These are phyloP conservation scores for Therioaphis trifolii DNA, from an alignment of 2,888 invertebrate genomes.

Conservation along the genomic window DNA sequence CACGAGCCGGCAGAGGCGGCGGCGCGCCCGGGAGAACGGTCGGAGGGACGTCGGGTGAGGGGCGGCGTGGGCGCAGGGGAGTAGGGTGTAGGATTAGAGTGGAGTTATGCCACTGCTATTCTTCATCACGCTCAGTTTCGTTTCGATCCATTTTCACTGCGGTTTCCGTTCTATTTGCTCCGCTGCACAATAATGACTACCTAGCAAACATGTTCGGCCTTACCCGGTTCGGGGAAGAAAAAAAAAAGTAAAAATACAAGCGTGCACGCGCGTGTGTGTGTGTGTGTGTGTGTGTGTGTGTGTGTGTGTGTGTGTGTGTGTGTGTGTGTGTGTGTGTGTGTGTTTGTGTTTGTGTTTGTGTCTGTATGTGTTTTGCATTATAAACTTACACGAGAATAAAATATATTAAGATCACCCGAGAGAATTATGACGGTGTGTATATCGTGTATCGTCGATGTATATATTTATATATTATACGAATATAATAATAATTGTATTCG, in stretches of 20 bases:
- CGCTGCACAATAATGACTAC: slow-evolving; percentile 42
- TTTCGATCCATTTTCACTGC: slow-evolving; percentile 52
- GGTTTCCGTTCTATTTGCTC: slow-evolving; percentile 37
- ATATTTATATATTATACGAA: not conserved
- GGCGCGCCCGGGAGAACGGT: not conserved
- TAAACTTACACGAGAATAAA: not conserved
- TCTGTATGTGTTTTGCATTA: no score
- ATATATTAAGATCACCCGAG: not conserved
- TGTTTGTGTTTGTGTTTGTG: no score
- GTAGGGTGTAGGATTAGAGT: not conserved
- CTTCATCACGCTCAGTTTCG: slow-evolving; percentile 42
- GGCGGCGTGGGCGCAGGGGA: not conserved
- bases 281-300: no score
- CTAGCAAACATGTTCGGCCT: not conserved
- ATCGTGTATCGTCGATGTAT: not conserved
- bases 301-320: no score
- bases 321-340: no score
- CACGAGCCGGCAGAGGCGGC: not conserved
- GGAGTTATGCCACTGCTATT: slow-evolving; percentile 33
- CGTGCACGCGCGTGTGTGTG: no score
- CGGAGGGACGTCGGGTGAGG: no score
- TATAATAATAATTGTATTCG: no score
- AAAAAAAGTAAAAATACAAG: not conserved
- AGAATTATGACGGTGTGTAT: not conserved
- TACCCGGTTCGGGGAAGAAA: not conserved